phyloP scores from a whole-genome alignment of 2,113 vertebrate genomes.

The Zootoca vivipara region DNA sequence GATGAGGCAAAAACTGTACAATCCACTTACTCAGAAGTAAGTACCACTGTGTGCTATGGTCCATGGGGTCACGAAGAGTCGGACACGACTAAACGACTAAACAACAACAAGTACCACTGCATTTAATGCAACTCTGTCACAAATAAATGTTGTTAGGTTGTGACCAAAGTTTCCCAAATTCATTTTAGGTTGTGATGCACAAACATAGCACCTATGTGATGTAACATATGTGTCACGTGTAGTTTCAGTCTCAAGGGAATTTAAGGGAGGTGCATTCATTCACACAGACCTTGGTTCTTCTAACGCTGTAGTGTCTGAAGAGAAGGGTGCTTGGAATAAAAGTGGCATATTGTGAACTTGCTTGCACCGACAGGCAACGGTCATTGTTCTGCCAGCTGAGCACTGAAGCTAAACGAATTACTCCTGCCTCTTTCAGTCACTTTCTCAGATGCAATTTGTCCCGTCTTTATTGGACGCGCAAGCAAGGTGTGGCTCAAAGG shows the following conservation, averaged over 20 bases:
- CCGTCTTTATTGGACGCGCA: not conserved
- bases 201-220: fast-evolving
- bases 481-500: not conserved
- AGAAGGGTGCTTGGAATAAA: not conserved
- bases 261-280: not conserved
- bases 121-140: not conserved
- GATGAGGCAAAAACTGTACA: not conserved
- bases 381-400: constrained; percentile 9
- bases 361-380: not conserved
- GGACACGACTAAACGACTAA: too few relatives aligned
- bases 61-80: too few relatives aligned
- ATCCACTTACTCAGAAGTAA: not conserved
- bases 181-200: not conserved
- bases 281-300: not conserved
- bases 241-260: not conserved
- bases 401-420: constrained; percentile 20
- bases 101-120: not conserved
- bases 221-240: not conserved
- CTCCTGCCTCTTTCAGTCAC: not conserved
- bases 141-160: not conserved
- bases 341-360: not conserved
- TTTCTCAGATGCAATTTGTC: constrained; percentile 13
- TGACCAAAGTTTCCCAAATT: not conserved
- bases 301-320: not conserved
- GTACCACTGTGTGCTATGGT: not conserved